Conservation (phyloP, 2,888 invertebrate genomes). For the Sinhomidia bicolor region DNA sequence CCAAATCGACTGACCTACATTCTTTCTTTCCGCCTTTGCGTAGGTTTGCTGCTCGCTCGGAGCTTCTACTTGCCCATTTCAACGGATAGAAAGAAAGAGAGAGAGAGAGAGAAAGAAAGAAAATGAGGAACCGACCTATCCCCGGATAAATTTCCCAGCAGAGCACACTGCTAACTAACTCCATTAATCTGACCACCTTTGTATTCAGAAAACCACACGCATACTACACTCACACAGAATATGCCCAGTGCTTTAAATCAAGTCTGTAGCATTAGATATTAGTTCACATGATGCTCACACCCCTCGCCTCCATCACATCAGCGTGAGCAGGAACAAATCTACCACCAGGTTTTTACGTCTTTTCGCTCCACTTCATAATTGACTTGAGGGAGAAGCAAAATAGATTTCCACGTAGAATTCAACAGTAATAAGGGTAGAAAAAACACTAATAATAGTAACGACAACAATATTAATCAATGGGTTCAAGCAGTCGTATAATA, state of each 20-base stretch:
- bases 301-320: no score
- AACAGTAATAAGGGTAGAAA: slow-evolving; percentile 3
- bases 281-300: slow-evolving; percentile 31
- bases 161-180: slow-evolving; percentile 6
- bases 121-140: slow-evolving; percentile 64
- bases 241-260: no score
- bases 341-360: background rate
- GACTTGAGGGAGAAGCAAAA: slow-evolving; percentile 19
- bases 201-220: background rate
- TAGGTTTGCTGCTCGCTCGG: slow-evolving; percentile 65
- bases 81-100: background rate
- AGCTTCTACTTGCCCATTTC: slow-evolving; percentile 55
- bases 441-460: background rate
- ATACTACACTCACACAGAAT: no score
- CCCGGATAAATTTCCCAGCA: slow-evolving; percentile 50
- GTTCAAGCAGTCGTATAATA: background rate
- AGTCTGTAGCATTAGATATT: no score
- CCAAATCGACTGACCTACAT: slow-evolving; percentile 76
- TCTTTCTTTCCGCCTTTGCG: slow-evolving; percentile 74
- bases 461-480: slow-evolving; percentile 26
- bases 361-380: slow-evolving; percentile 30
- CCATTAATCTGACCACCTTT: slow-evolving; percentile 19
- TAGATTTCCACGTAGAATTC: background rate
- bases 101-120: background rate
- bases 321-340: no score